These are phyloP conservation scores for Metallyticus violacea DNA, from an alignment of 2,888 invertebrate genomes.

Conservation along the genomic window DNA sequence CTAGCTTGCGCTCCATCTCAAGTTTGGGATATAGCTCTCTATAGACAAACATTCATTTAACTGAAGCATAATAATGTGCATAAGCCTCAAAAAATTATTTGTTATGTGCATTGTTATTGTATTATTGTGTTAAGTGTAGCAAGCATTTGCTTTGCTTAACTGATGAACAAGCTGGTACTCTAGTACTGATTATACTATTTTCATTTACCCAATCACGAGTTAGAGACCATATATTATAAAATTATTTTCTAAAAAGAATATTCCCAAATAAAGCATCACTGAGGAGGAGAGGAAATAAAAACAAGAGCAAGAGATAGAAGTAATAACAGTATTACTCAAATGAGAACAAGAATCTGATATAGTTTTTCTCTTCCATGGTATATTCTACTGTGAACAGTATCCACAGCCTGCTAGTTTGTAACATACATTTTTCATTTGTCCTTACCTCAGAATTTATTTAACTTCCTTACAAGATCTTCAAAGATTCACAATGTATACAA, in stretches of 20 bases:
- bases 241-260: neutral
- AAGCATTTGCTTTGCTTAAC: neutral
- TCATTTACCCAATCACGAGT: neutral
- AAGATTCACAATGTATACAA: no score
- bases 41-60: constrained; percentile 32
- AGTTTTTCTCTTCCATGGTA: no score
- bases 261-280: neutral
- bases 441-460: no score
- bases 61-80: neutral
- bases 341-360: neutral
- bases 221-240: neutral
- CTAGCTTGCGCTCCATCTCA: constrained; percentile 57
- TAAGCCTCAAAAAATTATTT: neutral
- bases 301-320: no score
- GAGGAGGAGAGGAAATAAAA: neutral
- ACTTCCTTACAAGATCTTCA: no score
- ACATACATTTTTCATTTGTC: neutral
- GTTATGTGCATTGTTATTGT: neutral
- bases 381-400: neutral
- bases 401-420: neutral
- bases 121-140: neutral
- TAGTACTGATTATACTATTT: neutral
- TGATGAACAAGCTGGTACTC: neutral
- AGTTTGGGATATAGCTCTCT: constrained; percentile 61
- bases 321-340: neutral